phyloP scores from a whole-genome alignment of 2,888 invertebrate genomes.

The Junonia oenone region DNA sequence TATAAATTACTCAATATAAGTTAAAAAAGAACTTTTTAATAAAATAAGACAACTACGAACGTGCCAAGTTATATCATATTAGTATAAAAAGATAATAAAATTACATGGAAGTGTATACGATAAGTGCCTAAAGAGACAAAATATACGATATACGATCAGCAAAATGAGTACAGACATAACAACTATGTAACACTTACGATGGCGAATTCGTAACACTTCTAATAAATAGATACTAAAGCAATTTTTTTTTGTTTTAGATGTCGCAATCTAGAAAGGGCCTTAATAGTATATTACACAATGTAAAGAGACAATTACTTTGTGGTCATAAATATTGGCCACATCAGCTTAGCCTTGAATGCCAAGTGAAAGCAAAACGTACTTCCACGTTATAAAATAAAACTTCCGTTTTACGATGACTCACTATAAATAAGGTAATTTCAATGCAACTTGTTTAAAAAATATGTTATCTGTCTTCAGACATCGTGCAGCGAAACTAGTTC shows the following conservation, averaged over 20 bases:
- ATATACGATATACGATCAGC: no score
- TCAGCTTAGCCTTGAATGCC: background rate
- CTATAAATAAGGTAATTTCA: background rate
- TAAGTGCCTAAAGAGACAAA: no score
- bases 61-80: no score
- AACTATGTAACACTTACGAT: no score
- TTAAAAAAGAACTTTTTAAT: no score
- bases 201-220: background rate
- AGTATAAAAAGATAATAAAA: no score
- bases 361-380: background rate
- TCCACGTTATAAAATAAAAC: background rate
- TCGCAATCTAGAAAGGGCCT: background rate
- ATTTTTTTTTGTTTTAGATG: background rate
- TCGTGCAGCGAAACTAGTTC: background rate
- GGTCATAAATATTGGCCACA: constrained; percentile 6
- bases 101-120: no score
- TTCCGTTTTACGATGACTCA: background rate
- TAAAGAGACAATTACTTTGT: background rate
- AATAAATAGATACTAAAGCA: background rate
- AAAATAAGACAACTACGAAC: no score
- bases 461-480: background rate
- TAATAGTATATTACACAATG: background rate
- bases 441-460: background rate
- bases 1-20: no score
- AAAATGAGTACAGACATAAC: no score